Conservation (phyloP, 2,888 invertebrate species). For the Ochlodes sylvanus region DNA sequence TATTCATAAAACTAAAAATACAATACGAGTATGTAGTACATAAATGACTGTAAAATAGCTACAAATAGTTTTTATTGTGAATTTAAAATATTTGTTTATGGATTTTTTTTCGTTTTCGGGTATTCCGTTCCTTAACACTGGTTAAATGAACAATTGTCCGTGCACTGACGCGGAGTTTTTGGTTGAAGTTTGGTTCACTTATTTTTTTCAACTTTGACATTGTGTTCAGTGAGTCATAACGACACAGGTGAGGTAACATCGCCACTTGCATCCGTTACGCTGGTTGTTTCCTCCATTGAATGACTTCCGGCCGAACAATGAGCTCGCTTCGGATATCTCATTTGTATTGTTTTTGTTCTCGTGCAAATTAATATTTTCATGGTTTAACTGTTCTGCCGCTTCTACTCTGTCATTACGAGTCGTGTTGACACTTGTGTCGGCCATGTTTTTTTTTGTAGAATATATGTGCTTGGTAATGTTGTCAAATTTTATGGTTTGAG, state of each 20-base stretch:
- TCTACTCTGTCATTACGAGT: not conserved
- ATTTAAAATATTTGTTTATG: too few species aligned
- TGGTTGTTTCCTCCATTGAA: conserved; percentile 67
- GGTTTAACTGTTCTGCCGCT: conserved; percentile 7
- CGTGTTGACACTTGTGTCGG: not conserved
- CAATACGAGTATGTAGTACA: too few species aligned
- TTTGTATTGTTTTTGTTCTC: conserved; percentile 42
- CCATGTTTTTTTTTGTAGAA: not conserved
- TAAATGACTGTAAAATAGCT: too few species aligned
- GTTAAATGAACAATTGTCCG: not conserved
- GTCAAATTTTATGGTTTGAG: too few species aligned
- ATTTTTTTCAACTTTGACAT: conserved; percentile 40
- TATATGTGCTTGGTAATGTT: not conserved
- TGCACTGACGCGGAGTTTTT: conserved; percentile 3
- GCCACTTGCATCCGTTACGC: conserved; percentile 55
- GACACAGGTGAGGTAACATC: conserved; percentile 63
- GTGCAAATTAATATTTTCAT: conserved; percentile 28
- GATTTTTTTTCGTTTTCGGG: too few species aligned
- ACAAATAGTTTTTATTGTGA: too few species aligned
- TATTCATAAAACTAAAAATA: too few species aligned
- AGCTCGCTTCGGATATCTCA: conserved; percentile 45
- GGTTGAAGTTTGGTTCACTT: not conserved
- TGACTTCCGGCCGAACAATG: conserved; percentile 64
- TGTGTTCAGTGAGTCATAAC: conserved; percentile 39
- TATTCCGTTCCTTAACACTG: not conserved